phyloP scores from a whole-genome alignment of 2,113 vertebrate species.

The Pycnonotus jocosus region DNA sequence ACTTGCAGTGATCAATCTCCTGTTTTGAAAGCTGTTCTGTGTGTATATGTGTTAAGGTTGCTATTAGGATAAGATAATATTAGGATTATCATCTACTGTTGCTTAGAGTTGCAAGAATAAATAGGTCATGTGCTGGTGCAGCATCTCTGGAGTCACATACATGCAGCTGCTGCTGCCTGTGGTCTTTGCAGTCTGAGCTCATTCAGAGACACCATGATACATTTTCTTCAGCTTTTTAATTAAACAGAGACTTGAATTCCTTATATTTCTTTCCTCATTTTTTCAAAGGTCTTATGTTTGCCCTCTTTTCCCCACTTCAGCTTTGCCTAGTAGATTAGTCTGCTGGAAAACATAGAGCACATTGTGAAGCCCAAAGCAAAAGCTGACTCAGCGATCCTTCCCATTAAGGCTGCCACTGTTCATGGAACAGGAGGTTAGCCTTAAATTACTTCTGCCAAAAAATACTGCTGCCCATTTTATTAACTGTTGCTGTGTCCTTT shows the following conservation, averaged over 20 bases:
- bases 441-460: constrained; percentile 38
- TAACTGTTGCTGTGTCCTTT: constrained; percentile 8
- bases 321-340: background rate
- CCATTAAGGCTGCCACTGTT: background rate
- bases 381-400: constrained; percentile 27
- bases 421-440: constrained; percentile 20
- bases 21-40: background rate
- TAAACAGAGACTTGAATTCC: background rate
- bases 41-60: background rate
- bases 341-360: constrained; percentile 38
- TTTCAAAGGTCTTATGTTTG: background rate
- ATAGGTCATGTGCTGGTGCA: background rate
- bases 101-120: background rate
- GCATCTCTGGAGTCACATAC: background rate
- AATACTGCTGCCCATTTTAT: constrained; percentile 12
- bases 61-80: background rate
- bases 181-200: background rate
- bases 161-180: background rate
- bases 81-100: background rate
- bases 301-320: background rate
- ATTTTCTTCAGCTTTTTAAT: background rate
- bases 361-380: constrained; percentile 12
- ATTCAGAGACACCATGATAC: background rate
- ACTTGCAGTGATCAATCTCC: background rate
- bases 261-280: background rate